Evolutionary conservation across 2,113 vertebrate genomes (phyloP).

Genomic region (Silurus glanis): DNA sequence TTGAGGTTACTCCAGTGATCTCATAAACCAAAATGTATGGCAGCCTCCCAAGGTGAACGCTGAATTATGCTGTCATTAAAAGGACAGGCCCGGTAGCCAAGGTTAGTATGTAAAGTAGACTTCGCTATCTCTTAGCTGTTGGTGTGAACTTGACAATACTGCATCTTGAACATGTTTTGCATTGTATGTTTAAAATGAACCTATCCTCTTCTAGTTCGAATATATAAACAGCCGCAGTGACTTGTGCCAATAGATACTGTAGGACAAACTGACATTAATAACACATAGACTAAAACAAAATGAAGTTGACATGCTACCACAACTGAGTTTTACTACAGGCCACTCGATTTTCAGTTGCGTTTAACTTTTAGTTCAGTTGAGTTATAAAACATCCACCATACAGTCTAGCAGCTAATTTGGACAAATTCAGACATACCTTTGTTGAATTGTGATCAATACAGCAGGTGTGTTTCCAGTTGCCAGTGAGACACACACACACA

Average conservation of each 20-base stretch:
- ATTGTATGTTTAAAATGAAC: slow-evolving; percentile 67
- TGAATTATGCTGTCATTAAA: slow-evolving; percentile 83
- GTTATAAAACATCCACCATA: background rate
- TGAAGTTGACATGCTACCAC: background rate
- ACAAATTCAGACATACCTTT: background rate
- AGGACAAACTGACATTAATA: background rate
- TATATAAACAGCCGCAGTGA: slow-evolving; percentile 38
- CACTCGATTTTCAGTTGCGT: background rate
- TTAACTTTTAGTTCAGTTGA: no score
- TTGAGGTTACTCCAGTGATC: slow-evolving; percentile 78
- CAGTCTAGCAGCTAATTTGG: background rate
- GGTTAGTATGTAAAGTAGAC: slow-evolving; percentile 83
- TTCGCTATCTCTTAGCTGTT: slow-evolving; percentile 73
- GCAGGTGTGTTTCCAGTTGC: background rate
- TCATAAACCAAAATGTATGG: slow-evolving; percentile 80
- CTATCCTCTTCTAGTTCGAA: slow-evolving; percentile 56
- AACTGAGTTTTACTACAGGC: background rate
- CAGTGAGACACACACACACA: background rate
- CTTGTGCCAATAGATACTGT: background rate
- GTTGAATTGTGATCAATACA: background rate
- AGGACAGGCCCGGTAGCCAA: slow-evolving; percentile 76
- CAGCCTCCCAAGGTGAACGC: slow-evolving; percentile 80
- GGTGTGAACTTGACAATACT: slow-evolving; percentile 71
- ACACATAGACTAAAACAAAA: background rate
- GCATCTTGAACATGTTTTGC: slow-evolving; percentile 74